A percentile compares a stretch with the other conserved stretches of the same genome.
phyloP scores from a whole-genome alignment of 1,140 invertebrate genomes.

The Oryzaephilus surinamensis region DNA sequence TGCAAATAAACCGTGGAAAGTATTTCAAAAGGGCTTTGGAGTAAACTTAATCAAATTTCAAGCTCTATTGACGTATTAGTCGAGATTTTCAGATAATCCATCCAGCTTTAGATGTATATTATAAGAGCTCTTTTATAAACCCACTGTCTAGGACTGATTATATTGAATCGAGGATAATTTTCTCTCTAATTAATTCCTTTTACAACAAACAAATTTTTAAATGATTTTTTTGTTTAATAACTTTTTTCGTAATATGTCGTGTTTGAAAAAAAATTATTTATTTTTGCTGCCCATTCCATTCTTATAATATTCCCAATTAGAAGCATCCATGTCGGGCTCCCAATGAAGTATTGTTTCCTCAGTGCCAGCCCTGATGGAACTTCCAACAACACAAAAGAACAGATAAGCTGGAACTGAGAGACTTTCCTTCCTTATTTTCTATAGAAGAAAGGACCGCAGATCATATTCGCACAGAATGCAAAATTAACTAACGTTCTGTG shows the following conservation, averaged over 20 bases:
- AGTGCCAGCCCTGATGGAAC: slow-evolving; percentile 18
- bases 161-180: too few relatives aligned
- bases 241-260: too few relatives aligned
- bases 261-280: too few relatives aligned
- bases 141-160: too few relatives aligned
- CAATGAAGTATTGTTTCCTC: slow-evolving; percentile 29
- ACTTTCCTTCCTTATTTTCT: slow-evolving; percentile 19
- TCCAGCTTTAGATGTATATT: slow-evolving; percentile 14
- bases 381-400: slow-evolving; percentile 22
- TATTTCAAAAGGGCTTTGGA: slow-evolving; percentile 23
- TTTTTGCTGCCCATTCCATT: too few relatives aligned
- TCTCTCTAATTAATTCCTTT: too few relatives aligned
- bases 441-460: slow-evolving; percentile 25
- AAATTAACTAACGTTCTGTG: slow-evolving; percentile 23
- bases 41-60: slow-evolving; percentile 34
- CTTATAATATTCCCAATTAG: slow-evolving; percentile 28
- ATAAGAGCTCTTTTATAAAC: slow-evolving; percentile 15
- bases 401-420: slow-evolving; percentile 27
- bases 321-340: slow-evolving; percentile 15
- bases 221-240: too few relatives aligned
- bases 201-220: too few relatives aligned
- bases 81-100: slow-evolving; percentile 31
- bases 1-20: slow-evolving; percentile 21
- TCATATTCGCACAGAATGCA: slow-evolving; percentile 28
- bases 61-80: slow-evolving; percentile 33